These are phyloP conservation scores for Ailuropoda melanoleuca DNA, from an alignment of 2,113 vertebrate genomes.

Conservation along the genomic window DNA sequence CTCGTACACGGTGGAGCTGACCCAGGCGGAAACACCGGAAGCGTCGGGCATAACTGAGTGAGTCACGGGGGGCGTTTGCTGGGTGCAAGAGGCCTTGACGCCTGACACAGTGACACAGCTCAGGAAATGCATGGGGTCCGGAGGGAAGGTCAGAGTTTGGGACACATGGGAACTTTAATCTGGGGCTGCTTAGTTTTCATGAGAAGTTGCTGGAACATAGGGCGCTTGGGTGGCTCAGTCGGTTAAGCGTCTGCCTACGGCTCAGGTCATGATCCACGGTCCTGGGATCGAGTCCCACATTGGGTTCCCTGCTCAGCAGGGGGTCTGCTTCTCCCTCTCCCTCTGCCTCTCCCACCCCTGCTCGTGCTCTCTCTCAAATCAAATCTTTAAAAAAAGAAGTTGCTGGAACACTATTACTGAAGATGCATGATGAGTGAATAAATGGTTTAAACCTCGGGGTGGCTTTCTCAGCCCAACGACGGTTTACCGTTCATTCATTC, in stretches of 20 bases:
- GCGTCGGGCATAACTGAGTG: constrained; percentile 83
- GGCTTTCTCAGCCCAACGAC: not conserved
- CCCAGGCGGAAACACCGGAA: constrained; percentile 75
- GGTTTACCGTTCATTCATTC: not conserved
- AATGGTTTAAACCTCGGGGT: not conserved
- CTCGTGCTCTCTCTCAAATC: too few species aligned
- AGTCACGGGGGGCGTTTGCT: constrained; percentile 53
- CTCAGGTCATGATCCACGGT: too few species aligned
- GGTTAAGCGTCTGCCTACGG: too few species aligned
- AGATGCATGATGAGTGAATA: too few species aligned
- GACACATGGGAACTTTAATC: not conserved
- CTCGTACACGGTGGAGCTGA: constrained; percentile 94
- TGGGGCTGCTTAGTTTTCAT: not conserved
- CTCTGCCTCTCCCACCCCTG: too few species aligned
- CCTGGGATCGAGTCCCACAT: too few species aligned
- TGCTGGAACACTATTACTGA: not conserved
- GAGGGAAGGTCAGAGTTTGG: not conserved
- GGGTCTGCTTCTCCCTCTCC: too few species aligned
- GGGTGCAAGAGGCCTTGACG: not conserved
- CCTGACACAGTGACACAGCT: not conserved
- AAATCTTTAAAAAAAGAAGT: not conserved
- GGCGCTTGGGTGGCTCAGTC: too few species aligned
- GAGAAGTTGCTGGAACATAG: not conserved
- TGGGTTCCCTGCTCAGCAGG: too few species aligned
- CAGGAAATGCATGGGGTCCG: not conserved